Evolutionary conservation across 2,888 invertebrate species (phyloP).

Genomic region (Kuschelorhynchus macadamiae): DNA sequence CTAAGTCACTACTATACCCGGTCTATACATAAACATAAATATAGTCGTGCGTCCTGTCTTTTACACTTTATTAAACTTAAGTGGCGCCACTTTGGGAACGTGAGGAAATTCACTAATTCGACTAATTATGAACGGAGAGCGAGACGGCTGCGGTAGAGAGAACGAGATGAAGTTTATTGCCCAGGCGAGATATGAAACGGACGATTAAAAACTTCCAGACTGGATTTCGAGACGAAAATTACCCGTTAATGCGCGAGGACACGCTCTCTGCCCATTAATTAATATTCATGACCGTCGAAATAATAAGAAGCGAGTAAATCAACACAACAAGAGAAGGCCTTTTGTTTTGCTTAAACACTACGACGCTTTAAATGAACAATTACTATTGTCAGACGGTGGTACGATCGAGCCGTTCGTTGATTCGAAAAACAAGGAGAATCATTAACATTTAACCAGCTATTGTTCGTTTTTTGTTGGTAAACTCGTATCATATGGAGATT

Average conservation of each 20-base stretch:
- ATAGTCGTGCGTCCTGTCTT: slow-evolving; percentile 27
- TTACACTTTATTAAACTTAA: slow-evolving; percentile 38
- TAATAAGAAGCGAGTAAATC: slow-evolving; percentile 27
- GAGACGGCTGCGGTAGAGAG: background rate
- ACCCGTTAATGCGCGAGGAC: slow-evolving; percentile 40
- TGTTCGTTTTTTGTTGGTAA: no score
- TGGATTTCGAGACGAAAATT: slow-evolving; percentile 44
- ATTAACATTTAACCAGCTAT: background rate
- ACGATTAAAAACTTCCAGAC: slow-evolving; percentile 39
- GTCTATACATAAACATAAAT: slow-evolving; percentile 26
- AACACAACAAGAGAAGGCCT: slow-evolving; percentile 22
- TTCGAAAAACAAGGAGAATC: background rate
- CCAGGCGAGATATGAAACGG: slow-evolving; percentile 33
- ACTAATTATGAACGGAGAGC: slow-evolving; percentile 29
- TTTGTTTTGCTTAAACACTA: slow-evolving; percentile 27
- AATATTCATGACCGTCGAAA: slow-evolving; percentile 44
- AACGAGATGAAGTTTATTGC: slow-evolving; percentile 21
- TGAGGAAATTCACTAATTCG: slow-evolving; percentile 43
- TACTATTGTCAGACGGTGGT: background rate
- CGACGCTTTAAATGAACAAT: slow-evolving; percentile 27
- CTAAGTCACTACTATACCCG: background rate
- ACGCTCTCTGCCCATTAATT: slow-evolving; percentile 45
- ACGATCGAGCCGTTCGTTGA: no score
- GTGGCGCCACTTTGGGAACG: slow-evolving; percentile 44
- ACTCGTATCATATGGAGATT: no score